Percentiles rank a stretch among this genome's conserved stretches.
Conservation (phyloP, 2,113 vertebrate genomes). For the Pongo pygmaeus region DNA sequence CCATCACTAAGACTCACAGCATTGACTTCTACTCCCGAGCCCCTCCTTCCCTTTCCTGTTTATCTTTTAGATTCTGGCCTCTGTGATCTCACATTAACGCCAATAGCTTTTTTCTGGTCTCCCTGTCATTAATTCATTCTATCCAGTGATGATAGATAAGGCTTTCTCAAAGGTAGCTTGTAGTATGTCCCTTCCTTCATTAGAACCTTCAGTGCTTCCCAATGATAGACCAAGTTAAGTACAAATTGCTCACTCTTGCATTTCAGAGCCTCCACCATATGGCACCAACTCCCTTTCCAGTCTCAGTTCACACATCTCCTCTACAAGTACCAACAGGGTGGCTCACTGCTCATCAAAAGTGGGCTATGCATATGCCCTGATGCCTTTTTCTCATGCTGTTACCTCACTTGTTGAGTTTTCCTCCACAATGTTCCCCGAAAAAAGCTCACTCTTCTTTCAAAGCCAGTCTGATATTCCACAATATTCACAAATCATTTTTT, state of each 20-base stretch:
- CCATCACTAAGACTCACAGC: rapidly evolving
- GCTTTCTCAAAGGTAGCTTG: not conserved
- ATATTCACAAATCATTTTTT: not conserved
- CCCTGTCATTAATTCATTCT: not conserved
- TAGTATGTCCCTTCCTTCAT: not conserved
- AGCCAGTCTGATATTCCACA: not conserved
- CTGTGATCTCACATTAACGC: not conserved
- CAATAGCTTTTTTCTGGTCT: not conserved
- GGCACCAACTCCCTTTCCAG: not conserved
- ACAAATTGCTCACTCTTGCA: not conserved
- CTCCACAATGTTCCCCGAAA: not conserved
- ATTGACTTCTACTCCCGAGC: not conserved
- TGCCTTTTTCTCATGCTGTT: not conserved
- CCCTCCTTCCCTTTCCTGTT: not conserved
- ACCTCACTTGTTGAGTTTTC: not conserved
- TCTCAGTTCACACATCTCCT: conserved; percentile 1
- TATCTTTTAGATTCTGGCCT: not conserved
- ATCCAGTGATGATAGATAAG: not conserved
- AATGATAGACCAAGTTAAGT: not conserved
- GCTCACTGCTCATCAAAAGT: not conserved
- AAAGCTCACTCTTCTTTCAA: not conserved
- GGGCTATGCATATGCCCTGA: not conserved
- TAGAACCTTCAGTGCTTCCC: not conserved
- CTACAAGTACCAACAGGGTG: not conserved
- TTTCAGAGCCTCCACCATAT: not conserved